phyloP scores from a whole-genome alignment of 2,888 invertebrate genomes.

The Cerastoderma edule region DNA sequence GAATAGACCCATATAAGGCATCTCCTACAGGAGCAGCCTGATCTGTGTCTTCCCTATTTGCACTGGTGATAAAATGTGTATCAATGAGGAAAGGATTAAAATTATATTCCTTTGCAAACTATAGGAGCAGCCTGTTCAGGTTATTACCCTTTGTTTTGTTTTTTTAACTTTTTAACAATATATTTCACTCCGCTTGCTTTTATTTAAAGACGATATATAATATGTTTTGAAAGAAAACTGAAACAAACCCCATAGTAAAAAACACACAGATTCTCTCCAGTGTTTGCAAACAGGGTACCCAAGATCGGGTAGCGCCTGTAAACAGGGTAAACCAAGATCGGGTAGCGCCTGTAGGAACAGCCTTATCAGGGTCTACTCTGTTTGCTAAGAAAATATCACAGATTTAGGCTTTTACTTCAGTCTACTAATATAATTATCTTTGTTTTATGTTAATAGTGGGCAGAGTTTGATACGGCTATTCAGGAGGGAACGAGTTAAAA shows the following conservation, averaged over 20 bases:
- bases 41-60: neutral
- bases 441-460: no score
- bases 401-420: no score
- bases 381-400: no score
- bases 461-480: no score
- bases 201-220: no score
- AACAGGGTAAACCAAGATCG: slow-evolving; percentile 13
- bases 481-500: no score
- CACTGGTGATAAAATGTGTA: neutral
- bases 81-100: neutral
- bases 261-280: neutral
- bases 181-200: no score
- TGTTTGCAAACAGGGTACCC: slow-evolving; percentile 19
- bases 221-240: neutral
- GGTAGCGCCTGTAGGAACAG: neutral
- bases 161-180: no score
- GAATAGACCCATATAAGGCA: no score
- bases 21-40: neutral
- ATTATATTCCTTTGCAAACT: neutral
- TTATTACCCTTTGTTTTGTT: no score
- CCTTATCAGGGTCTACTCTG: slow-evolving; percentile 16
- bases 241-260: neutral
- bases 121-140: neutral
- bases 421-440: no score
- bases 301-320: no score